A percentile compares a stretch with the other conserved stretches of the same genome.
phyloP scores from a whole-genome alignment of 2,113 vertebrate species.

The Amia ocellicauda region DNA sequence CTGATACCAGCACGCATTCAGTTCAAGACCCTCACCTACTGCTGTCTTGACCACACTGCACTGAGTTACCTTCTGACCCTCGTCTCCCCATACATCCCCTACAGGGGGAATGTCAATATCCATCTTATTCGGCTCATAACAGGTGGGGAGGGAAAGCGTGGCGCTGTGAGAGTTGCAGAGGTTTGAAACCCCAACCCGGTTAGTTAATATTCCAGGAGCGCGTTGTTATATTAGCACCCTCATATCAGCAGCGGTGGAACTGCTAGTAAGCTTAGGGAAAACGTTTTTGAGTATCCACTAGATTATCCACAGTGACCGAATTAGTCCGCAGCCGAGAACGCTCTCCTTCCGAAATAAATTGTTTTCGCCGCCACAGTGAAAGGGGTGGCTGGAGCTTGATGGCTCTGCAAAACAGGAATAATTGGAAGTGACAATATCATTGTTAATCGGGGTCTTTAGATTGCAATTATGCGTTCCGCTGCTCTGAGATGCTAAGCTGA shows the following conservation, averaged over 20 bases:
- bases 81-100: too few species aligned
- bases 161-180: not conserved
- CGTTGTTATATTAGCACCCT: constrained; percentile 33
- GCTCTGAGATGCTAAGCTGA: not conserved
- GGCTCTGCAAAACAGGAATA: constrained; percentile 6
- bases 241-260: constrained; percentile 14
- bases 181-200: not conserved
- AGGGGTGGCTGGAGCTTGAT: constrained; percentile 10
- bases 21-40: too few species aligned
- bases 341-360: constrained; percentile 21
- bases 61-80: too few species aligned
- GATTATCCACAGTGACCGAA: constrained; percentile 23
- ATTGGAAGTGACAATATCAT: constrained; percentile 32
- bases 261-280: constrained; percentile 30
- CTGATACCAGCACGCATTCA: too few species aligned
- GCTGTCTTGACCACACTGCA: too few species aligned
- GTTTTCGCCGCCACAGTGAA: constrained; percentile 1
- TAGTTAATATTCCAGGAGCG: constrained; percentile 29
- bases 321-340: constrained; percentile 18
- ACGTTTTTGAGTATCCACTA: constrained; percentile 31
- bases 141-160: constrained; percentile 26
- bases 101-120: not conserved
- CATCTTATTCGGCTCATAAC: constrained; percentile 12
- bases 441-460: constrained; percentile 21
- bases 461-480: constrained; percentile 22